Conservation (phyloP, 1,140 invertebrate species). For the Copidosoma floridanum region DNA sequence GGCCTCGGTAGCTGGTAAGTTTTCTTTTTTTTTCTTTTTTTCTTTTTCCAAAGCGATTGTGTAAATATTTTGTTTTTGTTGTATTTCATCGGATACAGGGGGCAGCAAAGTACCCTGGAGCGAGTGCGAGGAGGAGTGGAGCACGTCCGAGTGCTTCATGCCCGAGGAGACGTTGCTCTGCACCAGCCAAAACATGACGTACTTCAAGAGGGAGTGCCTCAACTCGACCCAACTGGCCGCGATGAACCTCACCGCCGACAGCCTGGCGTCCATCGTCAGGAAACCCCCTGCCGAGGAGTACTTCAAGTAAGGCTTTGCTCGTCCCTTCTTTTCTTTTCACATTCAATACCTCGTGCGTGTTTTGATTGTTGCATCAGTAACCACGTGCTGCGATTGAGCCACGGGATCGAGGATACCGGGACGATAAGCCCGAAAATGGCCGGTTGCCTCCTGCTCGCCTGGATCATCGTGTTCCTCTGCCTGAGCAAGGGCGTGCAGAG, state of each 20-base stretch:
- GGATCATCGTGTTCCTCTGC: slow-evolving; percentile 78
- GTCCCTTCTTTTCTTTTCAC: background rate
- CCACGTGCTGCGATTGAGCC: slow-evolving; percentile 70
- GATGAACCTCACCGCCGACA: slow-evolving; percentile 43
- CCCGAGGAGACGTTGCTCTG: slow-evolving; percentile 65
- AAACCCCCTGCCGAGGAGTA: slow-evolving; percentile 80
- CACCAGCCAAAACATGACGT: slow-evolving; percentile 64
- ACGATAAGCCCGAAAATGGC: slow-evolving; percentile 66
- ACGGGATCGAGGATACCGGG: slow-evolving; percentile 73
- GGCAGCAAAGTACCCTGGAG: slow-evolving; percentile 71
- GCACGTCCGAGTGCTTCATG: slow-evolving; percentile 69
- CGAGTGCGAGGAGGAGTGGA: slow-evolving; percentile 74
- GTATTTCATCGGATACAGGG: slow-evolving; percentile 26
- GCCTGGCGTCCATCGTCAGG: slow-evolving; percentile 49
- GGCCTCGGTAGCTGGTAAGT: slow-evolving; percentile 67
- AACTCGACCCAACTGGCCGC: slow-evolving; percentile 52
- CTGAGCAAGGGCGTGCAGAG: slow-evolving; percentile 81
- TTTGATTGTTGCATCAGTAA: slow-evolving; percentile 56
- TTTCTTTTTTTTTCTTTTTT: background rate
- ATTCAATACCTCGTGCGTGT: background rate
- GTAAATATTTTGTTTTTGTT: too few species aligned
- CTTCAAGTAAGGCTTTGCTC: slow-evolving; percentile 65
- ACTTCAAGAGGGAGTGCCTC: slow-evolving; percentile 60
- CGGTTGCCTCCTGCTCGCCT: slow-evolving; percentile 71
- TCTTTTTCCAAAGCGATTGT: background rate